A percentile compares a stretch with the other conserved stretches of the same genome.
Evolutionary conservation across 2,888 invertebrate species (phyloP).

Genomic region (Fabriciana adippe): DNA sequence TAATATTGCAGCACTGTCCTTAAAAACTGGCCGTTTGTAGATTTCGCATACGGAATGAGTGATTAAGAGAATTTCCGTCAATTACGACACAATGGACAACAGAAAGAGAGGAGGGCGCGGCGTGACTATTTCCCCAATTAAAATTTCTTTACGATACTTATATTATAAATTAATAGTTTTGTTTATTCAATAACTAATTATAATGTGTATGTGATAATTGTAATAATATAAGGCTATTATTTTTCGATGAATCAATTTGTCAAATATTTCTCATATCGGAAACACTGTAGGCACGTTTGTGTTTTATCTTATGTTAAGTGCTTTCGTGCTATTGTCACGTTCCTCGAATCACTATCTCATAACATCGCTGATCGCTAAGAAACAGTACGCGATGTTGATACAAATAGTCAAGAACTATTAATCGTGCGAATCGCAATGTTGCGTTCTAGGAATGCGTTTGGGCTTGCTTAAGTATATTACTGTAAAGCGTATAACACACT

Average conservation of each 20-base stretch:
- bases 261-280: conserved; percentile 13
- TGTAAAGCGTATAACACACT: too few species aligned
- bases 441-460: conserved; percentile 30
- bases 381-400: conserved; percentile 50
- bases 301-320: conserved; percentile 57
- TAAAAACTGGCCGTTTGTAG: conserved; percentile 56
- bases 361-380: conserved; percentile 44
- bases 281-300: conserved; percentile 55
- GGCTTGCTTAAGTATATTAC: not conserved
- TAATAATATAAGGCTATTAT: not conserved
- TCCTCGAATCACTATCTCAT: conserved; percentile 54
- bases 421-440: conserved; percentile 15
- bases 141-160: not conserved
- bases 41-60: conserved; percentile 63
- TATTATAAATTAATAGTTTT: too few species aligned
- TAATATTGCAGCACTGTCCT: conserved; percentile 54
- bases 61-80: conserved; percentile 59
- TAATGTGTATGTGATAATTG: too few species aligned
- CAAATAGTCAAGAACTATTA: conserved; percentile 35
- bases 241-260: not conserved
- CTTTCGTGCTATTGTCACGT: conserved; percentile 68
- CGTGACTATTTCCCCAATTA: conserved; percentile 24
- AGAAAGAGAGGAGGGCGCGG: conserved; percentile 27
- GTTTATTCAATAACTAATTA: too few species aligned
- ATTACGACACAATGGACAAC: conserved; percentile 35